Evolutionary conservation across 2,797 vertebrate species (phyloP), one percentile per base, ranked within the genome.

Genomic region (Fistularia commersonii): DNA sequence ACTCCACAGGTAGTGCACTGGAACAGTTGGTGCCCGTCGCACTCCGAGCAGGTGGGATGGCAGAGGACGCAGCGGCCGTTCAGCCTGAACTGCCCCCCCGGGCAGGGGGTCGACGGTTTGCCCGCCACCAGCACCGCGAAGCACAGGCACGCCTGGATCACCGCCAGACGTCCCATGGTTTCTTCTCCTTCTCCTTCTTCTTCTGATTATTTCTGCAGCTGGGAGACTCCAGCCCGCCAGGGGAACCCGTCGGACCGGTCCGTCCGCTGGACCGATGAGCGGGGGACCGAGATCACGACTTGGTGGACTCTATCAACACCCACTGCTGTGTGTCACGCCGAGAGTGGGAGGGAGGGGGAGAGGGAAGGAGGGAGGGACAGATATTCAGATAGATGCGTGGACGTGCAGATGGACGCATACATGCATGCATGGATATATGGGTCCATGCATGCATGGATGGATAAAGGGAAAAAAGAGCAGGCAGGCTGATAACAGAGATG

Each of bases 1-100:
- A 90, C 80, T 79, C 86, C 92, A 83, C 92, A 93, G 77, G 82
- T 85, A 14, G 84, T 88, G 74, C 92, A 93, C 48, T 92, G 79
- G 68, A 87, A 92, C 12, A 90, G 87, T 83, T 93, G 91, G 8
- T 90, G 89, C 1, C 92, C 92, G 43, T 46, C 64, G 79, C 92
- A 93, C 83, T 90, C 89, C 1, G 85, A 70, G 73, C 92, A 93
- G 86, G 86, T 90, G 69, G 89, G 85, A 48, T 93, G 92, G 51
- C 92, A 93, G 62, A 86, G 79, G 72, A 90, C 89, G 48, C 92
- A 93, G 76, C 88, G 91, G 56, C 35, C 85, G 62, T 87, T 90
- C 52, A 90, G 74, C 46, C 77, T 1, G 55, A 92, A 92, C 69
- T 90, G 89, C 13, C 91, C 91, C 33, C 80, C 88, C 36, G 86